Base-by-base conservation (phyloP, 2,888 invertebrate genomes). In the Rhyacophila evoluta region DNA sequence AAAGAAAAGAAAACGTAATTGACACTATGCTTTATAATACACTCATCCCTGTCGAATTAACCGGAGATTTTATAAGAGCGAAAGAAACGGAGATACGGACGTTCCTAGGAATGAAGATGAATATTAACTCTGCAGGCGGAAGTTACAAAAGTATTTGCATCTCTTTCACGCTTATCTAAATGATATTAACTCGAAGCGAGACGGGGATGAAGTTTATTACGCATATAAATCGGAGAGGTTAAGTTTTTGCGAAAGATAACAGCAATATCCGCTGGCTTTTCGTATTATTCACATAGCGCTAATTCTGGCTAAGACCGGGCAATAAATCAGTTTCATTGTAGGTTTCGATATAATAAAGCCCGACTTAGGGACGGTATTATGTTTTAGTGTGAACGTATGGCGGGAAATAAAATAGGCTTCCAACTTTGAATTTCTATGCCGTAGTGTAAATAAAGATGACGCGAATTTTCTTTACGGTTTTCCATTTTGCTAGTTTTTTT, bases 1-100 rank as follows among this genome's bases (percentile, higher is more conserved):
- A 55, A 55, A 55, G 55, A 55, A 55, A 55, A 55, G 55, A 55
- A 55, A 55, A 55, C 55, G 55, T 55, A 55, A 55, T 55, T 55
- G 55, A 25, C 55, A 55, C 55, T 55, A 55, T 55, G 55, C 55
- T 55, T 55, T 55, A 55, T 55, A 55, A 55, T 55, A 55, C 19
- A 55, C 55, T 55, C 19, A 55, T 55, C 55, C 25, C 55, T 55
- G 15, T 55, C 55, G 55, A 12, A 55, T 55, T 55, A 55, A 19
- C 55, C 0, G 55, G 19, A 55, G 55, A 15, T 55, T 55, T 55
- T 55, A 55, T 55, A 55, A 8, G 55, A 55, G 25, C 6, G 25
- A 55, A 19, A 2, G 55, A 55, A 19, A 55, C 19, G 8, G 25
- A 55, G 55, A 12, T 55, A 19, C 55, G 25, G 10, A 55, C 55